These are phyloP conservation scores for Lepus oiostolus DNA, from an alignment of 2,797 vertebrate genomes.

Conservation along the genomic window DNA sequence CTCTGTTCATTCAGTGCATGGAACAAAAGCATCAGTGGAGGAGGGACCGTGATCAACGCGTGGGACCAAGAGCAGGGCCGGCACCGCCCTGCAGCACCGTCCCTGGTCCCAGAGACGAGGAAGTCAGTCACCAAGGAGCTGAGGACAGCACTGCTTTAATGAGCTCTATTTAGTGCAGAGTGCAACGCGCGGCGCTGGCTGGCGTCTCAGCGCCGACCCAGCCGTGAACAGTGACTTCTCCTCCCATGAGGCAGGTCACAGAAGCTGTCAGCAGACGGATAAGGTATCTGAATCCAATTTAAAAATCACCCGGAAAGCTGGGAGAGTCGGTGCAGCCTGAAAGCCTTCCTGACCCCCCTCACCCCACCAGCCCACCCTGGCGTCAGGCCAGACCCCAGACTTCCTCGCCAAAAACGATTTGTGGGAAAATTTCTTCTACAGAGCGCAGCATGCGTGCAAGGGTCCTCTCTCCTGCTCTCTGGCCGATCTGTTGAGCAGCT, in stretches of 20 bases:
- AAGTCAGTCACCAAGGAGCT: neutral
- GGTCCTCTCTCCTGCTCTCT: neutral
- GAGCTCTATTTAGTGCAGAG: constrained; percentile 29
- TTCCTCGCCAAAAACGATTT: constrained; percentile 38
- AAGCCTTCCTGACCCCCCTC: neutral
- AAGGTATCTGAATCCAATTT: neutral
- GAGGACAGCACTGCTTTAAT: constrained; percentile 48
- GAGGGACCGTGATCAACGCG: neutral
- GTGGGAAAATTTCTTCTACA: constrained; percentile 13
- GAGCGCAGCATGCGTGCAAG: accelerated
- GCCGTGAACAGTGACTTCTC: neutral
- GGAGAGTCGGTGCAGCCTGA: neutral
- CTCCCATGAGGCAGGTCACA: neutral
- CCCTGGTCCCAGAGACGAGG: neutral
- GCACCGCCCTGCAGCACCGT: neutral
- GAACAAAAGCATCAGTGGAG: neutral
- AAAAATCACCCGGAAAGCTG: neutral
- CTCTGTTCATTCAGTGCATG: neutral
- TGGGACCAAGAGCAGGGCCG: neutral
- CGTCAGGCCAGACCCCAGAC: neutral
- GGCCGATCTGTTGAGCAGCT: neutral
- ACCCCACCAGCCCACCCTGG: neutral
- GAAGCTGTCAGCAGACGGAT: neutral
- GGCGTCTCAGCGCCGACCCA: neutral
- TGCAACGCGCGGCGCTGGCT: constrained; percentile 14